phyloP scores from a whole-genome alignment of 2,113 vertebrate genomes.

The Pyxicephalus adspersus region DNA sequence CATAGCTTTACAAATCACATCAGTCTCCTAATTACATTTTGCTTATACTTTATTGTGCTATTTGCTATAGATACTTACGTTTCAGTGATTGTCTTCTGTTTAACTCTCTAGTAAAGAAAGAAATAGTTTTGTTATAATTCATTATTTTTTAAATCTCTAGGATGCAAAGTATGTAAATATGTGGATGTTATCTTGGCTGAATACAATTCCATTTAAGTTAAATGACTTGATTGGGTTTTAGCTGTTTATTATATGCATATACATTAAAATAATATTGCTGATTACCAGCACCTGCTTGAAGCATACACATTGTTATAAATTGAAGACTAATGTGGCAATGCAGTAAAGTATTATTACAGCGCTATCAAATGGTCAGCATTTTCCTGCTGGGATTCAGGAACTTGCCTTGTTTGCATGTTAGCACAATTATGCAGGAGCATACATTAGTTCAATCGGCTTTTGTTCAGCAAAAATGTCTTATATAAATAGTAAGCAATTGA shows the following conservation, averaged over 20 bases:
- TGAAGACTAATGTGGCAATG: neutral
- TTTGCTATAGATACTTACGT: conserved; percentile 54
- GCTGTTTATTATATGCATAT: conserved; percentile 3
- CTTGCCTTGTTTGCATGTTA: conserved; percentile 22
- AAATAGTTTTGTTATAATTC: neutral
- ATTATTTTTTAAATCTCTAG: neutral
- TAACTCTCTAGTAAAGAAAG: conserved; percentile 59
- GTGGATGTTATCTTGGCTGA: conserved; percentile 5
- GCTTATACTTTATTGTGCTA: neutral
- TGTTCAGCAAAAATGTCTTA: neutral
- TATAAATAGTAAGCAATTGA: conserved; percentile 5
- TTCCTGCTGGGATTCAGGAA: conserved; percentile 9
- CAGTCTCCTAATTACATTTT: too few relatives aligned
- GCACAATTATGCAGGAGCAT: neutral
- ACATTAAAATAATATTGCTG: conserved; percentile 17
- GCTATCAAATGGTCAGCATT: conserved; percentile 44
- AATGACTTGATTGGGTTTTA: conserved; percentile 11
- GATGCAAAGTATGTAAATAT: neutral
- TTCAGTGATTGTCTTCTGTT: conserved; percentile 53
- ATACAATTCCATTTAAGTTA: conserved; percentile 6
- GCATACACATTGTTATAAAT: conserved; percentile 21
- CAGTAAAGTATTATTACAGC: conserved; percentile 36
- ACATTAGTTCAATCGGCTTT: neutral
- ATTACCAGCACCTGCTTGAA: neutral
- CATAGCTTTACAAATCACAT: too few relatives aligned